Evolutionary conservation across 2,888 invertebrate genomes (phyloP), one percentile per base, ranked within the genome.

Genomic region (Pachymerium ferrugineum): DNA sequence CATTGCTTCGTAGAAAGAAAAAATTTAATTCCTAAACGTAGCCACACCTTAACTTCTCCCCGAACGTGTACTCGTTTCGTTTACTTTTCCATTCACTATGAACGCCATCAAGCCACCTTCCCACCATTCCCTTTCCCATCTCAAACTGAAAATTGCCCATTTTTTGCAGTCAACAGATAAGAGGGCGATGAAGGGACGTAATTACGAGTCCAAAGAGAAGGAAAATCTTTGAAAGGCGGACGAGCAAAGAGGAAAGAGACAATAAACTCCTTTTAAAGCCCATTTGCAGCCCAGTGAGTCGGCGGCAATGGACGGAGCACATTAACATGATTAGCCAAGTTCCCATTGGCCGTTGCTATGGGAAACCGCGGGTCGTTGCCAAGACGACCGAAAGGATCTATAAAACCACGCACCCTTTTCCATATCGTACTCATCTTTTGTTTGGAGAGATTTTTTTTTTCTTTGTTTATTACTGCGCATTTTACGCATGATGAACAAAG

Each of bases 221-320:
- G 42, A 33, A 72, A 72, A 72, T 72, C 72, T 72, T 42, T 72
- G 30, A 47, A 47, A 72, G 47, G 47, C 72, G 72, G 33, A 72
- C 42, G 42, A 47, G 47, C 47, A 47, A 47, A 47, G 47, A 47
- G 47, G 47, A 47, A 19, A 72, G 30, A 42, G 38, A 72, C 72
- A 72, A 72, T 72, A 72, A 72, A 72, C 38, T 72, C 30, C 72
- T 72, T 72, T 72, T 72, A 72, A 47, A 42, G 47, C 72, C 72
- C 72, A 72, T 72, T 72, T 72, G 30, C 30, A 72, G 47, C 47
- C 38, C 38, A 42, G 28, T 72, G 72, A 72, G 47, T 72, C 72
- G 72, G 47, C 28, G 72, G 38, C 72, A 72, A 72, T 72, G 72
- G 72, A 42, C 72, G 72, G 42, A 25, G 72, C 72, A 42, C 72